Conservation (phyloP, 2,888 invertebrate genomes). For the Nomada fucata region DNA sequence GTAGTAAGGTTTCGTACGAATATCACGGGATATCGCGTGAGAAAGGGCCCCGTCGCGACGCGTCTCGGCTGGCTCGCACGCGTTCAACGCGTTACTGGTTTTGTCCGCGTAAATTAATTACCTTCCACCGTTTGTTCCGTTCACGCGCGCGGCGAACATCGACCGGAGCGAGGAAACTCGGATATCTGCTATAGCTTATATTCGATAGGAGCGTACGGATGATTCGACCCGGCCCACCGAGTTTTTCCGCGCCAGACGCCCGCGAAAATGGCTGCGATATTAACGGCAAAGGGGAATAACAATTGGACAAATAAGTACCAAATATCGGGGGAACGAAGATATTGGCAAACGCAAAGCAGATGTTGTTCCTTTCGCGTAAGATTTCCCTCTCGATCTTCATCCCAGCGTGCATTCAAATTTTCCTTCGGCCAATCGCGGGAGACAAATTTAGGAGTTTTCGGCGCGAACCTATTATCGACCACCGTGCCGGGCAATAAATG, state of each 20-base stretch:
- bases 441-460: slow-evolving; percentile 42
- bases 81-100: slow-evolving; percentile 78
- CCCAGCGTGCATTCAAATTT: not conserved
- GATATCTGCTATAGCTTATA: not conserved
- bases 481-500: slow-evolving; percentile 53
- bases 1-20: slow-evolving; percentile 66
- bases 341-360: no score
- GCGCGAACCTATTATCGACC: slow-evolving; percentile 59
- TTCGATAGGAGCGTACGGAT: no score
- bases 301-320: no score
- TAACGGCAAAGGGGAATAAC: no score
- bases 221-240: no score
- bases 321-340: no score
- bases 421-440: slow-evolving; percentile 17
- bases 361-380: no score
- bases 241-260: no score
- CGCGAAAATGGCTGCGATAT: no score
- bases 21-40: slow-evolving; percentile 77
- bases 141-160: slow-evolving; percentile 46
- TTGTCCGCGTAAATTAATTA: slow-evolving; percentile 81
- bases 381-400: no score
- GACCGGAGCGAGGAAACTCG: not conserved
- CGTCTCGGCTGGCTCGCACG: slow-evolving; percentile 71
- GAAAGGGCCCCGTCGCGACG: slow-evolving; percentile 56
- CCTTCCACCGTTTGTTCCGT: slow-evolving; percentile 68